Evolutionary conservation across 23 tunicate species (phyloP).

Genomic region (Phallusia fumigata): DNA sequence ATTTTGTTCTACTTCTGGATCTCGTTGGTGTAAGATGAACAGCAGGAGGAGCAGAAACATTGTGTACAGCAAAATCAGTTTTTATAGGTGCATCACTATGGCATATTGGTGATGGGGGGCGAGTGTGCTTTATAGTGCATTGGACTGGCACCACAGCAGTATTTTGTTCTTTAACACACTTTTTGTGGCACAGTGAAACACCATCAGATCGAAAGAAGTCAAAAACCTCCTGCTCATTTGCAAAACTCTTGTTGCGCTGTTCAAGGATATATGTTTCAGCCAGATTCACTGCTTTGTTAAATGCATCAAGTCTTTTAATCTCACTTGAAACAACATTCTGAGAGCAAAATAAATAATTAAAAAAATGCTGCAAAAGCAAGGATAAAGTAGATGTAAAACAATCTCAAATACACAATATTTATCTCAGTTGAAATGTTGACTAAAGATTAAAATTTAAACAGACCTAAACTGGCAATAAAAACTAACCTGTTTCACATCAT

Average conservation of each 20-base stretch:
- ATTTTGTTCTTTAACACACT: background rate
- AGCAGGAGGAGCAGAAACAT: no score
- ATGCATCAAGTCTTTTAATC: background rate
- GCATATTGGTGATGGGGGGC: no score
- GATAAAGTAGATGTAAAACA: background rate
- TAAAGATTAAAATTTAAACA: no score
- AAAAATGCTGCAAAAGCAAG: no score
- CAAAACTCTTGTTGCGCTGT: constrained; percentile 9
- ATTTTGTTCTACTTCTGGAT: background rate
- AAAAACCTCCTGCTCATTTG: constrained; percentile 11
- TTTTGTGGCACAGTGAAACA: constrained; percentile 22
- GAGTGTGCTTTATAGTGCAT: no score
- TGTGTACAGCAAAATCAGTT: no score
- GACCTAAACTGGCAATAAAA: background rate
- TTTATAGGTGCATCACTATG: no score
- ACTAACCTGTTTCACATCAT: background rate
- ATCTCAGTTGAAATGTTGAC: no score
- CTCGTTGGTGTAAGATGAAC: no score
- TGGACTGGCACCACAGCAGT: background rate
- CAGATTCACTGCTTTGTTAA: constrained; percentile 24
- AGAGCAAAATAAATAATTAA: background rate
- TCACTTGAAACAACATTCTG: background rate
- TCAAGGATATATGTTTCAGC: constrained; percentile 29
- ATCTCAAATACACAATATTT: no score
- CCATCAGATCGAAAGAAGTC: constrained; percentile 34